Evolutionary conservation across 1,140 invertebrate genomes (phyloP).

Genomic region (Drosophila aff.): DNA sequence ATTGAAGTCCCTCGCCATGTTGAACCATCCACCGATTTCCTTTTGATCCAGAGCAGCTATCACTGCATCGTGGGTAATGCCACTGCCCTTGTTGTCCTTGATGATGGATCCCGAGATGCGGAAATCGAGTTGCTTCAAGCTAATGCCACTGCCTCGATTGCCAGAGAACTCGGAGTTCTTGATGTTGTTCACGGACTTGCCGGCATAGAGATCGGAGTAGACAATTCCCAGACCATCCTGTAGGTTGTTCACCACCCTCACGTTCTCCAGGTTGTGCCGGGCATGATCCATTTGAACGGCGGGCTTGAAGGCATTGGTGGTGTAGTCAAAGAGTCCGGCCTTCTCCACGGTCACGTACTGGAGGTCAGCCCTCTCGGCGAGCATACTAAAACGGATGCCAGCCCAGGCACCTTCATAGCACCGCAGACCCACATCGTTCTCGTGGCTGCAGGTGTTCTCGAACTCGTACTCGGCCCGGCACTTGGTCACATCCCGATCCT

Average conservation of each 20-base stretch:
- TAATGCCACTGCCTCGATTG: constrained; percentile 95
- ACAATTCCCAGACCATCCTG: constrained; percentile 95
- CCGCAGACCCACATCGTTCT: constrained; percentile 94
- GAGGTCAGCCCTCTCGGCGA: constrained; percentile 94
- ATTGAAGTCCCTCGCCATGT: constrained; percentile 88
- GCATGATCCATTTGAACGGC: constrained; percentile 98
- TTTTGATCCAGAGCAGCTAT: constrained; percentile 93
- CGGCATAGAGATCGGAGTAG: constrained; percentile 95
- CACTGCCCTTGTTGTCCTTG: constrained; percentile 94
- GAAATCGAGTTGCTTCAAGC: constrained; percentile 94
- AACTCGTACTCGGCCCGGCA: constrained; percentile 94
- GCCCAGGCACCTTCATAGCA: constrained; percentile 97
- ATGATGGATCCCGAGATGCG: constrained; percentile 91
- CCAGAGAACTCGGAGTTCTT: constrained; percentile 95
- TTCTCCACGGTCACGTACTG: constrained; percentile 95
- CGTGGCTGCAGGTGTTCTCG: constrained; percentile 95
- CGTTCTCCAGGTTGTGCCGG: constrained; percentile 94
- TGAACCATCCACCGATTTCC: constrained; percentile 97
- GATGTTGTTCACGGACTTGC: constrained; percentile 93
- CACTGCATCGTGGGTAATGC: constrained; percentile 96
- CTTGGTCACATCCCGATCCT: constrained; percentile 96
- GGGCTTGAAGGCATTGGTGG: constrained; percentile 94
- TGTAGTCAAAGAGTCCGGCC: constrained; percentile 97
- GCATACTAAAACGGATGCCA: constrained; percentile 94
- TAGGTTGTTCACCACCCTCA: constrained; percentile 92